Evolutionary conservation across 2,888 invertebrate genomes (phyloP).

Genomic region (Vanessa cardui): DNA sequence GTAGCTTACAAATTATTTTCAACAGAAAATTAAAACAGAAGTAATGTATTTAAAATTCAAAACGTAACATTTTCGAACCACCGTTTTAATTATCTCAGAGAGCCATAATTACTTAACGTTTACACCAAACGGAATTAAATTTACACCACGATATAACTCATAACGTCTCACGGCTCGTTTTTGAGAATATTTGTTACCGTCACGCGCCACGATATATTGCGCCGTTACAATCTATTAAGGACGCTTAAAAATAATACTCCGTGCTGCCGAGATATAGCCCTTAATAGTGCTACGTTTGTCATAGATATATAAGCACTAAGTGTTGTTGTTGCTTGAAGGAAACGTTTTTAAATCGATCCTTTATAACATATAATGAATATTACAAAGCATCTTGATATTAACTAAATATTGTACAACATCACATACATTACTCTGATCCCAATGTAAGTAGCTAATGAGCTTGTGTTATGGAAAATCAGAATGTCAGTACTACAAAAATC

Average conservation of each 20-base stretch:
- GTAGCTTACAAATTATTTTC: background rate
- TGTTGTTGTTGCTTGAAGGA: background rate
- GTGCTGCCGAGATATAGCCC: slow-evolving; percentile 47
- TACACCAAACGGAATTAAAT: slow-evolving; percentile 18
- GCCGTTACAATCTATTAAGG: slow-evolving; percentile 46
- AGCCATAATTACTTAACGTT: slow-evolving; percentile 17
- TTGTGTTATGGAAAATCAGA: too few relatives aligned
- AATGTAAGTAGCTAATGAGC: too few relatives aligned
- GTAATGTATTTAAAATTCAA: background rate
- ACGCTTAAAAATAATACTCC: slow-evolving; percentile 46
- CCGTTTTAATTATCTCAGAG: slow-evolving; percentile 9
- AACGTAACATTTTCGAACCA: slow-evolving; percentile 5
- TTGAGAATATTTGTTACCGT: slow-evolving; percentile 38
- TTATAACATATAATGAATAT: too few relatives aligned
- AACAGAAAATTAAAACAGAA: background rate
- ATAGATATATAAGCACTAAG: slow-evolving; percentile 27
- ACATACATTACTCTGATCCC: too few relatives aligned
- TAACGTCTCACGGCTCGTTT: slow-evolving; percentile 29
- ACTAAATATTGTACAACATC: too few relatives aligned
- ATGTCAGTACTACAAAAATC: too few relatives aligned
- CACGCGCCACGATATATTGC: slow-evolving; percentile 41
- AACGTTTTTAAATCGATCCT: too few relatives aligned
- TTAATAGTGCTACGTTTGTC: slow-evolving; percentile 51
- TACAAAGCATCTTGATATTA: too few relatives aligned
- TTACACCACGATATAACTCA: slow-evolving; percentile 24